Percentiles rank a stretch among this genome's conserved stretches.
Evolutionary conservation across 2,797 vertebrate genomes (phyloP).

Genomic region (Lutjanus argentimaculatus): DNA sequence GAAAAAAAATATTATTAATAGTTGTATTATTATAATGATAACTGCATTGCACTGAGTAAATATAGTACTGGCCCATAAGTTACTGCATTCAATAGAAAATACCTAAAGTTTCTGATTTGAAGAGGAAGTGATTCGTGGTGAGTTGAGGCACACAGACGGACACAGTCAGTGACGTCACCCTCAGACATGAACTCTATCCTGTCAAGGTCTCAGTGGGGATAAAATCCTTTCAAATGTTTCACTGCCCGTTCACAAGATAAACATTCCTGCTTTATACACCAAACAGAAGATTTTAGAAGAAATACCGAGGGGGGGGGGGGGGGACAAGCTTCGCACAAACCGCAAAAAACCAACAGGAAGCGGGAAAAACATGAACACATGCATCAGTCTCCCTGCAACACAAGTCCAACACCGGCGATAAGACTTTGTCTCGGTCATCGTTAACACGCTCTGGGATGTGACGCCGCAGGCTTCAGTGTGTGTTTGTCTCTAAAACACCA

Average conservation of each 20-base stretch:
- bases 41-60: conserved; percentile 91
- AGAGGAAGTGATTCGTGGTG: conserved; percentile 68
- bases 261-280: conserved; percentile 43
- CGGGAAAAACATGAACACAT: conserved; percentile 40
- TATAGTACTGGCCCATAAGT: conserved; percentile 90
- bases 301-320: conserved; percentile 35
- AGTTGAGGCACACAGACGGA: conserved; percentile 63
- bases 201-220: conserved; percentile 15
- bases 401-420: conserved; percentile 17
- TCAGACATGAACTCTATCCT: conserved; percentile 27
- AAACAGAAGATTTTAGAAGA: conserved; percentile 38
- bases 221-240: conserved; percentile 8
- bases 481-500: conserved; percentile 4
- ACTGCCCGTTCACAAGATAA: conserved; percentile 27
- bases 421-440: background rate
- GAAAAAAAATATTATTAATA: conserved; percentile 81
- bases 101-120: conserved; percentile 76
- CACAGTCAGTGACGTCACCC: conserved; percentile 37
- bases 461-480: conserved; percentile 16
- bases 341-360: conserved; percentile 34
- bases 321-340: conserved; percentile 43
- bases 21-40: conserved; percentile 86
- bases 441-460: conserved; percentile 16
- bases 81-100: conserved; percentile 90
- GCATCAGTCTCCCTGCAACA: conserved; percentile 45